Evolutionary conservation across 2,888 invertebrate genomes (phyloP), one percentile per base, ranked within the genome.

Genomic region (Torymus texanus): DNA sequence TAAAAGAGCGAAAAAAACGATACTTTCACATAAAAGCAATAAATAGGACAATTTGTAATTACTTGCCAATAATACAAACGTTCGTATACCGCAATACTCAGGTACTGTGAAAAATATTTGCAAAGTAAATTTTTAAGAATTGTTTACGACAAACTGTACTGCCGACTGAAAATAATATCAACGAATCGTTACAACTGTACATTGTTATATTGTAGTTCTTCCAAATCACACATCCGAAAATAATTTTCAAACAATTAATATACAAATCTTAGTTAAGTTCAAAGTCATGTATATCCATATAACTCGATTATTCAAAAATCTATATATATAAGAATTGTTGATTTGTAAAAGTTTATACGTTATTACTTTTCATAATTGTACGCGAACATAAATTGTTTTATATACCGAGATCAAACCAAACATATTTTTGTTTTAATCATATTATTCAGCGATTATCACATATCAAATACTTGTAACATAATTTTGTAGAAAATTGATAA

Each of bases 151-250:
- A 56, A 55, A 67, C 18, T 79, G 11, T 75, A 74, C 65, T 75
- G 70, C 56, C 74, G 74, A 78, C 78, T 74, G 74, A 79, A 70
- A 70, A 56, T 68, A 58, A n/a, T 70, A 59, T 70, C 21, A 58
- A 65, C 58, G 16, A 41, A 65, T 68, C 63, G 68, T 72, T 70
- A 78, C 8, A 41, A 41, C 41, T 66, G 41, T 74, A 59, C 58
- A 18, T 41, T 62, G 50, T 67, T 62, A 16, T 59, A 65, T 61
- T 74, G 21, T 75, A 79, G 67, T 56, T 79, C 74, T 79, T 79
- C 74, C 79, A 79, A 29, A 21, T 61, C 18, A 53, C n/a, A 56
- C 8, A 73, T 73, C 61, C 8, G 41, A 41, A 41, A 41, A 41
- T 8, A 41, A 41, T 78, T 53, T 67, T 51, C 14, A 51, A 50